Evolutionary conservation across 2,113 vertebrate species (phyloP).

Genomic region (Tapirus terrestris): DNA sequence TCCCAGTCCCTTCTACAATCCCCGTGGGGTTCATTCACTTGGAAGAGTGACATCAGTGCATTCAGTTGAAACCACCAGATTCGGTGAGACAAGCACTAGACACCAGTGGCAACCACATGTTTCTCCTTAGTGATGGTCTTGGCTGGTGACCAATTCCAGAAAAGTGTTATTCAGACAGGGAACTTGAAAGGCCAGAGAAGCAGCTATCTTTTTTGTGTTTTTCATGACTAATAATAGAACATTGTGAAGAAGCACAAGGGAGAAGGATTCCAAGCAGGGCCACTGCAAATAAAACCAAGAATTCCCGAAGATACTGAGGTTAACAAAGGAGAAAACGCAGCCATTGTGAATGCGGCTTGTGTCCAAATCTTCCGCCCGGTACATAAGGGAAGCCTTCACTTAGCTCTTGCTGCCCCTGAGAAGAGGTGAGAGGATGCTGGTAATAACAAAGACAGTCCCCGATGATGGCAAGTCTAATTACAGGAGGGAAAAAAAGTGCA

Average conservation of each 20-base stretch:
- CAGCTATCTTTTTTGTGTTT: conserved; percentile 62
- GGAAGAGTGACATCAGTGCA: conserved; percentile 18
- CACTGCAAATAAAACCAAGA: conserved; percentile 72
- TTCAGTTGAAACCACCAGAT: conserved; percentile 32
- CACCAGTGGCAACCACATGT: conserved; percentile 56
- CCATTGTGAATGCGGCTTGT: conserved; percentile 64
- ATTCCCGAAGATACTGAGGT: conserved; percentile 69
- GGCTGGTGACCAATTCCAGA: conserved; percentile 59
- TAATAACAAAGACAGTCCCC: conserved; percentile 82
- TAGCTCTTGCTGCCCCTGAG: conserved; percentile 75
- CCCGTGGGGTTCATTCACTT: conserved; percentile 52
- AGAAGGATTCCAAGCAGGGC: conserved; percentile 73
- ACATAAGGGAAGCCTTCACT: conserved; percentile 69
- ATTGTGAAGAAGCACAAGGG: conserved; percentile 68
- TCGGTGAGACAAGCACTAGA: conserved; percentile 25
- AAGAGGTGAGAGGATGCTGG: conserved; percentile 78
- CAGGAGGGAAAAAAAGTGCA: conserved; percentile 68
- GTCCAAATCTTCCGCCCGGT: conserved; percentile 40
- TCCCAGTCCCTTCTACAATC: conserved; percentile 54
- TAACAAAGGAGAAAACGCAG: conserved; percentile 76
- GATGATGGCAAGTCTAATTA: conserved; percentile 85
- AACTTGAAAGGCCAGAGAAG: conserved; percentile 56
- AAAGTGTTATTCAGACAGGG: neutral
- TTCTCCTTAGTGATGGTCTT: conserved; percentile 61
- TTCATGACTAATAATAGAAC: conserved; percentile 68